These are phyloP conservation scores for Luscinia luscinia DNA, from an alignment of 2,797 vertebrate species.

Conservation along the genomic window DNA sequence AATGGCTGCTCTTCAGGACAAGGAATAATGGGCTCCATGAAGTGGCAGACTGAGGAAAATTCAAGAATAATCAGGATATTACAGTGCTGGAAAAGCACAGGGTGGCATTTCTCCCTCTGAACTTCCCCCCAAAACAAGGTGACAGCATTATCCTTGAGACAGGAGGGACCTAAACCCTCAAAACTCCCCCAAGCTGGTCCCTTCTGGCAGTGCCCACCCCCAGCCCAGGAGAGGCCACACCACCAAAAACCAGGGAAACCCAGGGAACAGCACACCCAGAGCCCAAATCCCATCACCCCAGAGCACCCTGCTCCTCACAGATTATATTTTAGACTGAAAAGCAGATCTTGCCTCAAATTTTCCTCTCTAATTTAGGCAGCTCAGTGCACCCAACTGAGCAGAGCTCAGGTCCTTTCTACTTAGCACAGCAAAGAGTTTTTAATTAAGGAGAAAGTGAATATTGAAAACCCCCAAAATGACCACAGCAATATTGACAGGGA, in stretches of 20 bases:
- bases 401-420: neutral
- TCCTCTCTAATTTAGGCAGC: neutral
- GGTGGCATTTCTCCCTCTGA: neutral
- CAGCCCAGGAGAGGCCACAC: neutral
- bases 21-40: neutral
- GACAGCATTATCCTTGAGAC: neutral
- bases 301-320: neutral
- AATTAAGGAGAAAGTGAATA: neutral
- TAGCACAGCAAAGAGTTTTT: neutral
- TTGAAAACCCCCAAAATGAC: neutral
- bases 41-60: neutral
- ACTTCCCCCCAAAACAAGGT: neutral
- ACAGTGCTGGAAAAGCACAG: neutral
- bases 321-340: neutral
- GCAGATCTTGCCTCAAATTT: neutral
- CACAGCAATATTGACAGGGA: neutral
- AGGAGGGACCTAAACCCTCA: neutral
- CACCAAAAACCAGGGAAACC: neutral
- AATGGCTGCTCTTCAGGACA: neutral
- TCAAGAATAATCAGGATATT: neutral
- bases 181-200: neutral
- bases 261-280: neutral
- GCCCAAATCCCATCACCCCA: neutral
- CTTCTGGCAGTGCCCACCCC: neutral
- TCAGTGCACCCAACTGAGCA: neutral